phyloP scores from a whole-genome alignment of 2,888 invertebrate genomes.

The Amiota mariae region DNA sequence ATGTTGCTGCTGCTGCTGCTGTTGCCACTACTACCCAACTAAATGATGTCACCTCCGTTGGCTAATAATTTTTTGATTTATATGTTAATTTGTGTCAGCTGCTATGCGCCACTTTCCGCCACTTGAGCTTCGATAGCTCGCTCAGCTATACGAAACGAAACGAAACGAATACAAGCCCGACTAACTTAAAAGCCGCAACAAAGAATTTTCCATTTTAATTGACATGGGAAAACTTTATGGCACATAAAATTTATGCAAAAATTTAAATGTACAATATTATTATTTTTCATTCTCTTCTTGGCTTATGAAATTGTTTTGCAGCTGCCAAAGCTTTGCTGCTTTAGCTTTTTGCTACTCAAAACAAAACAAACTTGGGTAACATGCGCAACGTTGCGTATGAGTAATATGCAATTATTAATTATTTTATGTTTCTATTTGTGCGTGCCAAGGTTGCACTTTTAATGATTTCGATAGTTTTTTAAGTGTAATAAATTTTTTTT shows the following conservation, averaged over 20 bases:
- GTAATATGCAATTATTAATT: conserved; percentile 18
- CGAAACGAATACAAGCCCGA: conserved; percentile 10
- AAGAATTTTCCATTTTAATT: conserved; percentile 44
- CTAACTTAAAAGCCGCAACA: conserved; percentile 53
- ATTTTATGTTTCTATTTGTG: neutral
- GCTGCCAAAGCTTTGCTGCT: neutral
- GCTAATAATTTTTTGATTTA: conserved; percentile 15
- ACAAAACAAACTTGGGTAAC: neutral
- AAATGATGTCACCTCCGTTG: conserved; percentile 12
- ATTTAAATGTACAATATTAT: neutral
- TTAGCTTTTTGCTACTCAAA: neutral
- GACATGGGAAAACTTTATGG: conserved; percentile 33
- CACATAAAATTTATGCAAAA: conserved; percentile 17
- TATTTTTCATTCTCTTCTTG: neutral
- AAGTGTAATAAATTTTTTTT: neutral
- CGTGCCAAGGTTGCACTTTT: conserved; percentile 10
- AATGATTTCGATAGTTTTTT: neutral
- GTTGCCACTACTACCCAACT: neutral
- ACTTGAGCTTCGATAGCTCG: neutral
- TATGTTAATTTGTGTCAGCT: conserved; percentile 21
- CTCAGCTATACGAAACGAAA: too few relatives aligned
- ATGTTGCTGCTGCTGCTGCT: neutral
- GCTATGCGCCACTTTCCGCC: neutral
- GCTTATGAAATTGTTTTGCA: neutral
- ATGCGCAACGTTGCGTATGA: conserved; percentile 14